Evolutionary conservation across 2,888 invertebrate species (phyloP), one percentile per base, ranked within the genome.

Genomic region (Diarsia mendica): DNA sequence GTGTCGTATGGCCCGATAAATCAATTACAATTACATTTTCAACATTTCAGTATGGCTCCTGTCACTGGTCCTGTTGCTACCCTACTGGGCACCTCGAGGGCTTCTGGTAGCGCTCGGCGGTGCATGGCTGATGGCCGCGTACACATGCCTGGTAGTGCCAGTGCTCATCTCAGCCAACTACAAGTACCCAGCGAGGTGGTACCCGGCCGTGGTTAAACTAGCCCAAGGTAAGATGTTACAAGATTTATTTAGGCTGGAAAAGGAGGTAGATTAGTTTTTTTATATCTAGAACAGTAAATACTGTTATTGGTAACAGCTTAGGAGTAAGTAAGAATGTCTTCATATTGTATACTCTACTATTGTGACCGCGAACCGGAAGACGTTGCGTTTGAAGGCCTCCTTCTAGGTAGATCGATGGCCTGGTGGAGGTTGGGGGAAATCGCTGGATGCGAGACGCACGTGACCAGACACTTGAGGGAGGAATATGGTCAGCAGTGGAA

Each of bases 111-210:
- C 97, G 81, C 90, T 96, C 3, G 97, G 97, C 67, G 95, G 97
- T 9, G 97, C 97, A 77, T 96, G 96, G 95, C 95, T 97, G 88
- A 95, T 97, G 92, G 97, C 97, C 0, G 97, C 97, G 2, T 98
- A 98, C 91, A 97, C 97, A 3, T 97, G 97, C 88, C 93, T 98
- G 28, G 97, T 98, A 64, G 93, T 98, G 23, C 98, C 98, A 0
- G 96, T 98, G 58, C 96, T 98, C 70, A 97, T 98, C 75, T 97
- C 97, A 1, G 97, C 97, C 73, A 97, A 98, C 94, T 97, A 97
- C 93, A 97, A 96, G 89, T 98, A 97, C 88, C 97, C 97, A 2
- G 97, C 97, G 51, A 94, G 97, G 75, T 97, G 97, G 96, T 95
- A 97, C 85, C 97, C 97, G 67, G 96, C 97, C 51, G 95, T 97